Conservation (phyloP, 2,888 invertebrate species). For the Dryomyza anilis region DNA sequence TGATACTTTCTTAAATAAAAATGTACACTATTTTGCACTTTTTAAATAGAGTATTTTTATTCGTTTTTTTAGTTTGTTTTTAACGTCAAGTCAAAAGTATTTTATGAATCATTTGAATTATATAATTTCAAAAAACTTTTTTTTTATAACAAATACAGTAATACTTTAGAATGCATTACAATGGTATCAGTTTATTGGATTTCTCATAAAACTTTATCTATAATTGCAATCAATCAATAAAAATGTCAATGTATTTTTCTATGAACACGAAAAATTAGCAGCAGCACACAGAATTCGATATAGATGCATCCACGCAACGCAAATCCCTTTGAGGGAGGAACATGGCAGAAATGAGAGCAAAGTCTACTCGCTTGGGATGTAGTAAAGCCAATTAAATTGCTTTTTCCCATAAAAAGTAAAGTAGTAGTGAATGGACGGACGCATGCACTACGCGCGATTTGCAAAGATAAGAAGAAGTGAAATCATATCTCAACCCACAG, state of each 20-base stretch:
- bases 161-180: too few species aligned
- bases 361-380: not conserved
- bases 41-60: not conserved
- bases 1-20: not conserved
- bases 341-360: too few species aligned
- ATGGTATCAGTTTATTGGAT: not conserved
- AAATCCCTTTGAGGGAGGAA: not conserved
- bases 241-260: constrained; percentile 1
- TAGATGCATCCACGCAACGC: not conserved
- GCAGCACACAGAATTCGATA: not conserved
- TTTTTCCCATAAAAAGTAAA: constrained; percentile 17
- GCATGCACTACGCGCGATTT: not conserved
- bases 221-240: constrained; percentile 14
- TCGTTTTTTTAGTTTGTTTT: not conserved
- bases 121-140: not conserved
- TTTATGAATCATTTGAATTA: not conserved
- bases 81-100: not conserved
- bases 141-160: not conserved
- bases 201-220: not conserved
- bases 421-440: not conserved
- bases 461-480: not conserved
- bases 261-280: too few species aligned
- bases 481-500: not conserved
- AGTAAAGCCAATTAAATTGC: constrained; percentile 25
- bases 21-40: not conserved